Evolutionary conservation across 2,888 invertebrate genomes (phyloP).

Genomic region (Anorthoa munda): DNA sequence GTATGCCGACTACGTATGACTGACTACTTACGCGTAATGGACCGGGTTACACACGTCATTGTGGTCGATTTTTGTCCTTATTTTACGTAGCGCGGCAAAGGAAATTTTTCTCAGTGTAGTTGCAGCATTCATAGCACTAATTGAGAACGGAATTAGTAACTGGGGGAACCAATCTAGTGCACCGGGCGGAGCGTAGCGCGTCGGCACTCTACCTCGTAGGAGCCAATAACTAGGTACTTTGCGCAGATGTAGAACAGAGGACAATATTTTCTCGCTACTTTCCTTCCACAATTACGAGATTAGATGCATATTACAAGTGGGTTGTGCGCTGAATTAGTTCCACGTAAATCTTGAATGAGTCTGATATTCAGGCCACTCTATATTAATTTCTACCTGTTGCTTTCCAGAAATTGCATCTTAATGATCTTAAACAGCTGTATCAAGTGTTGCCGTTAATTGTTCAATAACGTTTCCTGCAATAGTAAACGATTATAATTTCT

Average conservation of each 20-base stretch:
- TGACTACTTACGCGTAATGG: too few relatives aligned
- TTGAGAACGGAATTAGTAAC: constrained; percentile 74
- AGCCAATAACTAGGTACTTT: constrained; percentile 24
- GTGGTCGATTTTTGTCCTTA: too few relatives aligned
- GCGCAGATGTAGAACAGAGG: constrained; percentile 22
- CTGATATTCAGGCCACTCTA: background rate
- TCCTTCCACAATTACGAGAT: constrained; percentile 18
- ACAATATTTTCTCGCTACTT: constrained; percentile 26
- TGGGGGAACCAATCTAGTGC: constrained; percentile 69
- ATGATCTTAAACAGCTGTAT: constrained; percentile 1
- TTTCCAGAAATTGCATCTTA: background rate
- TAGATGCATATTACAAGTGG: constrained; percentile 5
- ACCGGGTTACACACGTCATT: too few relatives aligned
- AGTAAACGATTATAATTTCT: constrained; percentile 45
- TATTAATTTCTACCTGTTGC: too few relatives aligned
- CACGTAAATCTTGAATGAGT: background rate
- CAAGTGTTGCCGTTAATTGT: constrained; percentile 11
- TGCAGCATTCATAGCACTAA: constrained; percentile 69
- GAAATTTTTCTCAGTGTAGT: too few relatives aligned
- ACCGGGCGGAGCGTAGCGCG: constrained; percentile 35
- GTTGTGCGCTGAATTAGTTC: background rate
- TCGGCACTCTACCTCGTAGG: constrained; percentile 23
- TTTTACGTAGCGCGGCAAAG: too few relatives aligned
- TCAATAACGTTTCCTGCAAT: constrained; percentile 24
- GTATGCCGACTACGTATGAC: too few relatives aligned